Base-by-base conservation (phyloP, 2,113 vertebrate genomes). In the Notothenia rossii region DNA sequence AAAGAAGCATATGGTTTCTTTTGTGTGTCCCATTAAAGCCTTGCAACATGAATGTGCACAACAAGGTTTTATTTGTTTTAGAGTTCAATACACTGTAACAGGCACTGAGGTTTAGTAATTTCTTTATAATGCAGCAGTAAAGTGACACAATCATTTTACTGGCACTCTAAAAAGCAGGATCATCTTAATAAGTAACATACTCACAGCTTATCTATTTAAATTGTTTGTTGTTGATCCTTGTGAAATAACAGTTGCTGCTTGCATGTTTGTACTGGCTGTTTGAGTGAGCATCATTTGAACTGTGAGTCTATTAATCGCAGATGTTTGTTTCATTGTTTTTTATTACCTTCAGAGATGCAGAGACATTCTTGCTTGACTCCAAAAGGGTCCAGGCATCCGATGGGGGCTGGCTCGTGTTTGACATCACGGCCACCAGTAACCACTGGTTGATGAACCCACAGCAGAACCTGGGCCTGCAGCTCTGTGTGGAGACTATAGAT, bases 381-480 rank as follows among this genome's bases (percentile, higher is more conserved):
- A 97, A 97, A 91, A 97, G 95, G 79, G 92, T 97, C 74, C 96
- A 96, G 73, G 97, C 97, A 18, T 95, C 96, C n/a, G 96, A 98
- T 59, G 97, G 98, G 70, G 98, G 98, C 58, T 99, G 98, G 98
- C 94, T 99, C 74, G 98, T 99, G 67, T 99, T 99, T 82, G 98
- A 99, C 92, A 97, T 99, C 89, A 99, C 98, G 11, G 97, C 95
- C 83, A 99, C 98, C 86, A 99, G 98, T 92, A 99, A 99, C 88
- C 98, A 99, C 71, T 99, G 98, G 98, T 96, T 99, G 87, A 96
- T 99, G 87, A 98, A 98, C 87, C 98, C 98, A 2, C 97, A 97
- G 92, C 98, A 97, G 93, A 99, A 99, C 92, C 91, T 99, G 92
- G 98, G 98, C 33, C 95, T 99, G 82, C 98, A 99, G 67, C 98